Percentiles rank a stretch among this genome's conserved stretches.
phyloP scores from a whole-genome alignment of 2,888 invertebrate species.

The Strigamia maritima region DNA sequence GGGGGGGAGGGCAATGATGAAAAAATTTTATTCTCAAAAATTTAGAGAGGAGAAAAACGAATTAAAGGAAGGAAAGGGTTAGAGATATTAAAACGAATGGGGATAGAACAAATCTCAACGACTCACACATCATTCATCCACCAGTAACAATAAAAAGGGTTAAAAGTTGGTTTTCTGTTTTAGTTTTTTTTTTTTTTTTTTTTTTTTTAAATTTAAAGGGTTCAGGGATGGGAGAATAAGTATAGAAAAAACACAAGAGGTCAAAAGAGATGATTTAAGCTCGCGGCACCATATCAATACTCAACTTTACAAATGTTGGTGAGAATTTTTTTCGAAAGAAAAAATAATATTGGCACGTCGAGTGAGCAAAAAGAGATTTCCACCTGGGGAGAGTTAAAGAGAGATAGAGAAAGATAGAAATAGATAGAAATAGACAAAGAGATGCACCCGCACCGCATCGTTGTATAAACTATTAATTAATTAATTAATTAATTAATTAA shows the following conservation, averaged over 20 bases:
- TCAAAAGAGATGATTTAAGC: conserved; percentile 24
- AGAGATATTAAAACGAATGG: not conserved
- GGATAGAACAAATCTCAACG: conserved; percentile 5
- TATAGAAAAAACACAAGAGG: not conserved
- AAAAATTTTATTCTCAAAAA: not conserved
- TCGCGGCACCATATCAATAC: conserved; percentile 29
- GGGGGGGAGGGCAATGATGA: not conserved
- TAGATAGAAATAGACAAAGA: conserved; percentile 29
- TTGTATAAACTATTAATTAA: conserved; percentile 18
- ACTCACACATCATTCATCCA: conserved; percentile 34
- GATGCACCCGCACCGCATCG: conserved; percentile 16
- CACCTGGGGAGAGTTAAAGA: conserved; percentile 29
- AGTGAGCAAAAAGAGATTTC: conserved; percentile 35
- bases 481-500: no score
- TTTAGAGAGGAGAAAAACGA: not conserved
- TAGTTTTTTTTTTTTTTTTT: no score
- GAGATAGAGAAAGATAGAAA: conserved; percentile 24
- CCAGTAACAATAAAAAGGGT: conserved; percentile 19
- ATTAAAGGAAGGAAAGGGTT: not conserved
- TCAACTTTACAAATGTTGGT: conserved; percentile 31
- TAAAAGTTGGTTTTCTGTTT: not conserved
- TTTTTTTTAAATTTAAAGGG: not conserved
- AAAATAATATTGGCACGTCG: conserved; percentile 34
- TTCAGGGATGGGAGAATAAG: no score
- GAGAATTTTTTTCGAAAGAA: not conserved